Base-by-base conservation (phyloP, 2,113 vertebrate species). In the Hyla sarda region DNA sequence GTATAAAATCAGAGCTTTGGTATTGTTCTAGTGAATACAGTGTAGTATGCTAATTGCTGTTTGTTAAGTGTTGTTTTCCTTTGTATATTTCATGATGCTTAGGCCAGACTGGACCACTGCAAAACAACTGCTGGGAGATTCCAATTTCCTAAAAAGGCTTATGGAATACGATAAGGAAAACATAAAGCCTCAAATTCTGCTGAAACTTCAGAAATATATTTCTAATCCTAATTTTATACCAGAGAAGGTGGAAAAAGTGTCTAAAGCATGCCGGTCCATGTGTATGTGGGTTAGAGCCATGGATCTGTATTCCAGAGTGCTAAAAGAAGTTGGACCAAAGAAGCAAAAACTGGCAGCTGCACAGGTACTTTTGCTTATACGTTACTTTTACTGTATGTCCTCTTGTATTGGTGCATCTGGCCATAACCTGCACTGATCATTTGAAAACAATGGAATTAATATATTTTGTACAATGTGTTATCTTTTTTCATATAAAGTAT, bases 211-310 rank as follows among this genome's bases (percentile, higher is more conserved):
- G 25, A 96, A 91, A 87, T 96, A 96, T 56, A 88, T 96, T 45
- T 94, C 93, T 87, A 97, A 97, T 84, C 93, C 94, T 1, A 95
- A 96, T 89, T 97, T 96, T 83, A 71, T 95, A 47, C 95, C 94
- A n/a, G 95, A 96, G 79, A 96, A 96, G 91, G 95, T 96, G 54
- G 95, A 96, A 83, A 97, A 95, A 67, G 94, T 96, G n/a, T 97
- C 95, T 69, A 95, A 91, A 89, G 94, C 95, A 0, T 97, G 95
- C 76, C 95, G 89, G 84, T 96, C 95, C 14, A 96, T 97, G 95
- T 96, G 95, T 78, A 93, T 96, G 94, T 95, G 94, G 94, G 96
- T 96, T 52, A 93, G 94, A 89, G 95, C 95, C 1, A 96, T 95
- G 93, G 93, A 96, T 88, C 82, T 97, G 21, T 97, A 97, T 89